phyloP scores from a whole-genome alignment of 2,113 vertebrate genomes.

The Willisornis vidua region DNA sequence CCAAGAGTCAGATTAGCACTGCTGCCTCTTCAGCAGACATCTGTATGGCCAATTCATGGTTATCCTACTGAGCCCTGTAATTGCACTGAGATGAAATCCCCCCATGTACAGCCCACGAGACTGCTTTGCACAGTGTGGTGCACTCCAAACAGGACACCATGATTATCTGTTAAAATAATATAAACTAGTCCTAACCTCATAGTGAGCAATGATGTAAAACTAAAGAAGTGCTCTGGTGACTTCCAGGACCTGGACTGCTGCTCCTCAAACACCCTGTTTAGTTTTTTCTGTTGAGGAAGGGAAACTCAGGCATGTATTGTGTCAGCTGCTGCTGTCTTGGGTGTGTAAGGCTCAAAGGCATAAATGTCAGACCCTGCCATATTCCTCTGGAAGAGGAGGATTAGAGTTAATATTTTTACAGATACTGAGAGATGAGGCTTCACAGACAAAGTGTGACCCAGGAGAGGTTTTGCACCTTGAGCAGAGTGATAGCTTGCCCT shows the following conservation, averaged over 20 bases:
- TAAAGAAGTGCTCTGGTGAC: neutral
- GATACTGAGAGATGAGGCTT: neutral
- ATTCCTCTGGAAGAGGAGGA: neutral
- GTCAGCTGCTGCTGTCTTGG: neutral
- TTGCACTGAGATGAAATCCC: neutral
- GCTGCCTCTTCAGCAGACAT: neutral
- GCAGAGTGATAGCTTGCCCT: neutral
- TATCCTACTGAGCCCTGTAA: neutral
- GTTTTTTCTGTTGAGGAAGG: neutral
- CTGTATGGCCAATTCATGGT: fast-evolving
- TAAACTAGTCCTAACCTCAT: neutral
- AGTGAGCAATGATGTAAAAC: neutral
- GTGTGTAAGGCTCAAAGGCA: neutral
- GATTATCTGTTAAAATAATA: neutral
- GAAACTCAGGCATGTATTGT: neutral
- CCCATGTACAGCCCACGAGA: fast-evolving
- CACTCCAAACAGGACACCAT: neutral
- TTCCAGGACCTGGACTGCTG: neutral
- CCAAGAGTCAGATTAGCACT: neutral
- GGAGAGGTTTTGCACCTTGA: neutral
- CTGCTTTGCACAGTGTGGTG: neutral
- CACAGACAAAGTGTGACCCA: neutral
- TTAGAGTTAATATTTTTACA: neutral
- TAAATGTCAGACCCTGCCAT: neutral
- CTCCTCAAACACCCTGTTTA: neutral